A percentile compares a stretch with the other conserved stretches of the same genome.
phyloP scores from a whole-genome alignment of 2,113 vertebrate genomes.

The Cyphomyrus plagiostoma region DNA sequence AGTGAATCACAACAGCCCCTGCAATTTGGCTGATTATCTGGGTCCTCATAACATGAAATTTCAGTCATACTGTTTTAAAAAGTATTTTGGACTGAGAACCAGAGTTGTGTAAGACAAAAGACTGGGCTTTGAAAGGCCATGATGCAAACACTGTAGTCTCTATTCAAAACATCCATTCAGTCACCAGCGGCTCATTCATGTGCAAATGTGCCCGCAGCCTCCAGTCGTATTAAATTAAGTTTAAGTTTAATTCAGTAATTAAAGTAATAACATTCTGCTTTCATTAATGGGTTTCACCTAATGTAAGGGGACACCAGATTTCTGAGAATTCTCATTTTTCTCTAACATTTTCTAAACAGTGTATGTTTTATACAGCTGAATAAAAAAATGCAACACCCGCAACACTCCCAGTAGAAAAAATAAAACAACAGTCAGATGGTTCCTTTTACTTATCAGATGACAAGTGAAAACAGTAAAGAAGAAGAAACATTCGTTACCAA shows the following conservation, averaged over 20 bases:
- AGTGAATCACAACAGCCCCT: conserved; percentile 48
- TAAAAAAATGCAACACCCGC: not conserved
- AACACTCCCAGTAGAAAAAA: not conserved
- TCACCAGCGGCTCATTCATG: not conserved
- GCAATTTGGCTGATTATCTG: not conserved
- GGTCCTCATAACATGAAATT: not conserved
- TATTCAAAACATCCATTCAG: not conserved
- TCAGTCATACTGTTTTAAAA: not conserved
- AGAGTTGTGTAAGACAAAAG: not conserved
- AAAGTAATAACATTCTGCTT: not conserved
- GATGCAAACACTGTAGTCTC: not conserved
- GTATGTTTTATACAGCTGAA: not conserved
- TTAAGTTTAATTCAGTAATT: not conserved
- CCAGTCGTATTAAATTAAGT: not conserved
- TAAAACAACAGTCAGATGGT: not conserved
- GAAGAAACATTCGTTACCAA: not conserved
- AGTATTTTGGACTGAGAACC: not conserved
- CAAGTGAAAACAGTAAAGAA: not conserved
- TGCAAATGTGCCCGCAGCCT: not conserved
- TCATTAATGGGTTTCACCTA: not conserved
- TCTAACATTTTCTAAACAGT: not conserved
- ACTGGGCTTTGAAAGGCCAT: not conserved
- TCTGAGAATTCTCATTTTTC: not conserved
- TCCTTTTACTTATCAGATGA: not conserved
- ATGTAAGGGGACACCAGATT: not conserved